phyloP scores from a whole-genome alignment of 1,140 invertebrate genomes.

The Nomia melanderi region DNA sequence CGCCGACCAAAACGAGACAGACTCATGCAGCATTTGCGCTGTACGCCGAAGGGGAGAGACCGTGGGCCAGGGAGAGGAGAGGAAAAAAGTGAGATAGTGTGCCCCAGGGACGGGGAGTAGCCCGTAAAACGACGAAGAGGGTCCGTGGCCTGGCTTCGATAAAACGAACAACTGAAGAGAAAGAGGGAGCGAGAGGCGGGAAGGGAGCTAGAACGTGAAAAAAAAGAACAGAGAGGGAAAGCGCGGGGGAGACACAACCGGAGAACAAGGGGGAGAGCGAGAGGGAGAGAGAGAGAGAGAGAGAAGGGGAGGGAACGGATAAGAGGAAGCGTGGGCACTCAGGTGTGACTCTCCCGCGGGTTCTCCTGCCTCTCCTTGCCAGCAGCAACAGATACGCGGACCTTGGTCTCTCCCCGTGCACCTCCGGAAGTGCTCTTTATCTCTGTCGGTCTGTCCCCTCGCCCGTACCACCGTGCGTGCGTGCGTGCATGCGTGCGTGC shows the following conservation, averaged over 20 bases:
- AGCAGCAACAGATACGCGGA: constrained; percentile 68
- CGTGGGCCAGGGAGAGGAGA: not conserved
- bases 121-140: constrained; percentile 41
- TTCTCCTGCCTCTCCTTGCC: constrained; percentile 71
- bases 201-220: constrained; percentile 3
- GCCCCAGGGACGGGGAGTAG: constrained; percentile 58
- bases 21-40: constrained; percentile 51
- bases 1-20: constrained; percentile 52
- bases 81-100: constrained; percentile 53
- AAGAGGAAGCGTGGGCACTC: constrained; percentile 81
- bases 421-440: constrained; percentile 80
- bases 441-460: constrained; percentile 80
- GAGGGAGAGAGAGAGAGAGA: constrained; percentile 22
- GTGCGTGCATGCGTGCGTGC: constrained; percentile 34
- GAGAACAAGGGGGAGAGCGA: constrained; percentile 33
- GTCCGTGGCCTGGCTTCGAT: constrained; percentile 33
- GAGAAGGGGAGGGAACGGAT: constrained; percentile 72
- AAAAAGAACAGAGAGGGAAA: constrained; percentile 17
- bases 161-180: not conserved
- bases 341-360: constrained; percentile 80
- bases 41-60: constrained; percentile 12
- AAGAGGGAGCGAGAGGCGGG: not conserved
- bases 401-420: constrained; percentile 72
- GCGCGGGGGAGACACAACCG: constrained; percentile 21
- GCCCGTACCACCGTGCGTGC: constrained; percentile 57